Conservation (phyloP, 2,113 vertebrate genomes). For the Bujurquina vittata region DNA sequence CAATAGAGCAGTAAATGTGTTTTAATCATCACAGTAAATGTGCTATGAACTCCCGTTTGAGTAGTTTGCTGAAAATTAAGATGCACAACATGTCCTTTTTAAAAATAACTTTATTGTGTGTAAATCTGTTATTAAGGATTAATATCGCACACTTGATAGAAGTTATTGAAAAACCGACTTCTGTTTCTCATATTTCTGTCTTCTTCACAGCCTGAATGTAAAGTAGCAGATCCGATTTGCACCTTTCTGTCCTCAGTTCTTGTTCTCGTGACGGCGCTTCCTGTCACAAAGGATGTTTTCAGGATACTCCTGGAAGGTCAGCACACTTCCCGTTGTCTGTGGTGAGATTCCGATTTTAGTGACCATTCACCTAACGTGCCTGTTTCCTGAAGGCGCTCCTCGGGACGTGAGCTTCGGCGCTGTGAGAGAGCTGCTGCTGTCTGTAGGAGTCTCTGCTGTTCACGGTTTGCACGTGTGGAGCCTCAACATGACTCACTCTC, state of each 20-base stretch:
- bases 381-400: slow-evolving; percentile 79
- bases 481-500: slow-evolving; percentile 79
- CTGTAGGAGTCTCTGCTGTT: slow-evolving; percentile 83
- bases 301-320: slow-evolving; percentile 92
- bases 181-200: neutral
- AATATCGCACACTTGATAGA: too few species aligned
- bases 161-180: too few species aligned
- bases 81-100: too few species aligned
- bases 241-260: slow-evolving; percentile 91
- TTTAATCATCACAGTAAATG: too few species aligned
- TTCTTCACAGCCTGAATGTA: slow-evolving; percentile 86
- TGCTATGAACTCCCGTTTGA: too few species aligned
- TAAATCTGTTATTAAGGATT: too few species aligned
- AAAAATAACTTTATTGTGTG: too few species aligned
- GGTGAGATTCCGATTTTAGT: accelerated
- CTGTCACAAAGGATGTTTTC: slow-evolving; percentile 86
- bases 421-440: slow-evolving; percentile 83
- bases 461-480: slow-evolving; percentile 92
- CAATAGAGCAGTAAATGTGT: neutral
- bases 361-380: too few species aligned
- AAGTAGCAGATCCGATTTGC: slow-evolving; percentile 89
- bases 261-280: slow-evolving; percentile 87
- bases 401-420: slow-evolving; percentile 77
- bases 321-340: accelerated
- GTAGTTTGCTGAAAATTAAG: too few species aligned